Percentiles rank a stretch among this genome's conserved stretches.
phyloP scores from a whole-genome alignment of 2,113 vertebrate species.

The Anas platyrhynchos region DNA sequence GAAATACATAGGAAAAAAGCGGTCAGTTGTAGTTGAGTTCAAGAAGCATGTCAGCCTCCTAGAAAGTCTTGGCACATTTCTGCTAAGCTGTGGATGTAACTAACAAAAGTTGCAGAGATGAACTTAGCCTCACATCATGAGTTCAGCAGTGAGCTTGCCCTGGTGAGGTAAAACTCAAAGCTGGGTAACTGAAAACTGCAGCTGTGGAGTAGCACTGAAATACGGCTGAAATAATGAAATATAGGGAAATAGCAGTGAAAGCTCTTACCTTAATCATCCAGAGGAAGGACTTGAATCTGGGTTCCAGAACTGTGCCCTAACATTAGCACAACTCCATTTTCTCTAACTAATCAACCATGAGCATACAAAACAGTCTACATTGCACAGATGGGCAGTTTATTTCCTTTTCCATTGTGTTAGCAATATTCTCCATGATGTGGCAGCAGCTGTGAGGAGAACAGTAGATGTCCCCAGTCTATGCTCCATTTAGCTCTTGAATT shows the following conservation, averaged over 20 bases:
- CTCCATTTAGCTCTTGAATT: conserved; percentile 67
- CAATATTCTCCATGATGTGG: conserved; percentile 36
- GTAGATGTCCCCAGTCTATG: conserved; percentile 51
- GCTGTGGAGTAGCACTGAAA: background rate
- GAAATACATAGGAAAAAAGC: background rate
- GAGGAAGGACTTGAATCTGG: background rate
- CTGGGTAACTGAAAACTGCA: background rate
- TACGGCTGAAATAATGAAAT: background rate
- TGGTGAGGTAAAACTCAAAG: background rate
- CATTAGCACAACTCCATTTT: background rate
- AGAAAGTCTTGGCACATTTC: background rate
- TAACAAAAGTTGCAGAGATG: background rate
- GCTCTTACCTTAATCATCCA: background rate
- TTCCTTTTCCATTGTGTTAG: conserved; percentile 53
- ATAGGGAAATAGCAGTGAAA: background rate
- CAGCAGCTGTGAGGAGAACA: conserved; percentile 67
- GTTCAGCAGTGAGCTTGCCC: background rate
- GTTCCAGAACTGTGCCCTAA: background rate
- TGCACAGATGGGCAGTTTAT: conserved; percentile 64
- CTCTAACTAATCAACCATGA: conserved; percentile 43
- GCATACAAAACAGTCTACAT: conserved; percentile 26
- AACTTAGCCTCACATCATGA: background rate
- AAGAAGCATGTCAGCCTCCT: background rate
- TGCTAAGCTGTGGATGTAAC: background rate
- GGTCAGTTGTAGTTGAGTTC: background rate